Evolutionary conservation across 2,797 vertebrate species (phyloP).

Genomic region (Bovichtus diacanthus): DNA sequence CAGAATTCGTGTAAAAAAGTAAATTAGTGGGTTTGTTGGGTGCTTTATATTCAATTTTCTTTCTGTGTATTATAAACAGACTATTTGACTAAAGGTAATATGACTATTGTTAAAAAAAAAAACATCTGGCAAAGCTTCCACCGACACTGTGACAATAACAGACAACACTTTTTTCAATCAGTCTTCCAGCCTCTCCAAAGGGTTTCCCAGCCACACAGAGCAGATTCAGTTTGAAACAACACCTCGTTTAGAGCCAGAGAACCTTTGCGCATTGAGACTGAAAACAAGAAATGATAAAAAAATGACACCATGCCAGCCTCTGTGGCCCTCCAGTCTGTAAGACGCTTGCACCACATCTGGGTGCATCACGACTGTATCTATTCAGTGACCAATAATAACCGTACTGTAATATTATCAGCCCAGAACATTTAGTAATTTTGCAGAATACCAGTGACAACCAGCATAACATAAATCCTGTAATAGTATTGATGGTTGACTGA

Average conservation of each 20-base stretch:
- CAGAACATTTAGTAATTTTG: too few species aligned
- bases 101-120: not conserved
- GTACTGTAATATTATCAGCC: not conserved
- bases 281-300: not conserved
- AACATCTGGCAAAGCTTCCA: not conserved
- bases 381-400: not conserved
- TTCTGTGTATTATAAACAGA: too few species aligned
- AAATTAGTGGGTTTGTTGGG: not conserved
- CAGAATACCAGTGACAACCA: not conserved
- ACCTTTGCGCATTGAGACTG: not conserved
- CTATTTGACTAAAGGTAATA: not conserved
- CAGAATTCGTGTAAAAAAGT: not conserved
- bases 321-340: not conserved
- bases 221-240: not conserved
- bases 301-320: not conserved
- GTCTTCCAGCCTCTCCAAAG: not conserved
- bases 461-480: not conserved
- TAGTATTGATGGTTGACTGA: not conserved
- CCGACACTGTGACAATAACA: not conserved
- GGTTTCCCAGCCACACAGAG: not conserved
- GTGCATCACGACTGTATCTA: not conserved
- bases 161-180: not conserved
- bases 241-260: not conserved
- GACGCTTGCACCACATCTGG: not conserved
- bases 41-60: not conserved